Percentiles rank a stretch among this genome's conserved stretches.
These are phyloP conservation scores for Epinephelus moara DNA, from an alignment of 2,113 vertebrate species.

Conservation along the genomic window DNA sequence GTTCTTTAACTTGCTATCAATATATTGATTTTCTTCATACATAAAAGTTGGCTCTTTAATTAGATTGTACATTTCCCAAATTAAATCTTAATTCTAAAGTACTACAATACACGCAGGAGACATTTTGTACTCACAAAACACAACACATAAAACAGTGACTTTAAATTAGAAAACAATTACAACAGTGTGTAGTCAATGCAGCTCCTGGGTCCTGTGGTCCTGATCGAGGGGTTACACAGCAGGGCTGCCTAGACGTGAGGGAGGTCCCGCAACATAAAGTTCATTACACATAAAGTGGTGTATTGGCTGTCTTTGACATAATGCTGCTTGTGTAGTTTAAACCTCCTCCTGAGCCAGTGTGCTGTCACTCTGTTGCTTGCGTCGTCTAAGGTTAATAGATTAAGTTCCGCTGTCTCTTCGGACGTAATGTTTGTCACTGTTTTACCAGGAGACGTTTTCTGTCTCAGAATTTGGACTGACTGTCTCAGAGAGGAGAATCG, in stretches of 20 bases:
- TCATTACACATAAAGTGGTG: slow-evolving; percentile 2
- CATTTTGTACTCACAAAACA: slow-evolving; percentile 9
- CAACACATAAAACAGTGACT: slow-evolving; percentile 24
- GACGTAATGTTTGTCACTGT: background rate
- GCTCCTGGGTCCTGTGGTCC: slow-evolving; percentile 1
- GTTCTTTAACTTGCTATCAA: slow-evolving; percentile 40
- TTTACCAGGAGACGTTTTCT: background rate
- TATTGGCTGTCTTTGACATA: background rate
- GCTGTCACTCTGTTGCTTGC: background rate
- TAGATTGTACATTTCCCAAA: slow-evolving; percentile 54
- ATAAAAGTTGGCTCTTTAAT: slow-evolving; percentile 49
- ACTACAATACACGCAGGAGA: slow-evolving; percentile 11
- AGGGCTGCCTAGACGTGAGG: background rate
- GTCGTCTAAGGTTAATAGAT: background rate
- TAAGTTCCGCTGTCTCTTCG: background rate
- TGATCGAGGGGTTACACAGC: background rate
- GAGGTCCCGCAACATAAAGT: slow-evolving; percentile 3
- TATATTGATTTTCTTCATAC: slow-evolving; percentile 47
- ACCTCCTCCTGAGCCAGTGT: background rate
- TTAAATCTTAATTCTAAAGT: slow-evolving; percentile 45
- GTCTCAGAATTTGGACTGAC: background rate
- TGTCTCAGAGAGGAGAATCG: background rate
- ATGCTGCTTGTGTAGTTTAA: background rate
- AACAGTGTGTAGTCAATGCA: background rate
- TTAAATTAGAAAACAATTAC: slow-evolving; percentile 26